Base-by-base conservation (phyloP, 2,888 invertebrate genomes). In the Chalcis sispes region DNA sequence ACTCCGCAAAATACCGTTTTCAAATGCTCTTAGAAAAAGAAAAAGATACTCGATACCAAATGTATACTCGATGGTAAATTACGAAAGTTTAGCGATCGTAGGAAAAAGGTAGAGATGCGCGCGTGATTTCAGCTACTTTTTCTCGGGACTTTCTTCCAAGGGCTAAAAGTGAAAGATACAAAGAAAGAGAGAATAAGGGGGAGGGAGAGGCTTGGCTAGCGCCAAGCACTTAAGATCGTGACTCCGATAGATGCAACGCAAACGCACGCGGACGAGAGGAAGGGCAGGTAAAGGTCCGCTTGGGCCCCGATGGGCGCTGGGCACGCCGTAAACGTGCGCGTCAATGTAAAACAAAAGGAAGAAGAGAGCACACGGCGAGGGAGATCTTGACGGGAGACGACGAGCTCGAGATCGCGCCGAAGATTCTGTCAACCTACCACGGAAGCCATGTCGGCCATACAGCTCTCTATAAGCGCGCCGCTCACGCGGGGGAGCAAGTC, bases 351-450 rank as follows among this genome's bases (percentile, higher is more conserved):
- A 61, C 64, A 61, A 66, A 54, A 50, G 25, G n/a, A 58, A 56
- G n/a, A n/a, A n/a, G n/a, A n/a, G n/a, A 25, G 25, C 4, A 18
- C 15, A 54, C 15, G n/a, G n/a, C 4, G 40, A 18, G 46, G 42
- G 42, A 42, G 18, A 48, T 46, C 48, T 64, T 46, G 48, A 61
- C 59, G 36, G 36, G 58, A 25, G 27, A 10, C 27, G 48, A 13
- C 23, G 15, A 50, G 54, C 1, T 27, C 56, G 59, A 84, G 84
- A 85, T 85, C 80, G 82, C 82, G 81, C 81, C 80, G 77, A 74
- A 82, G 85, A 85, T 85, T 84, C 80, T 79, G 82, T 82, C 82
- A 82, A 81, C 82, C 72, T 73, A 79, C 80, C 80, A 80, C 83
- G 85, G 82, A 84, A 85, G 82, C 83, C 80, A 75, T 81, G 81